phyloP scores from a whole-genome alignment of 2,113 vertebrate genomes.

The Odobenus rosmarus region DNA sequence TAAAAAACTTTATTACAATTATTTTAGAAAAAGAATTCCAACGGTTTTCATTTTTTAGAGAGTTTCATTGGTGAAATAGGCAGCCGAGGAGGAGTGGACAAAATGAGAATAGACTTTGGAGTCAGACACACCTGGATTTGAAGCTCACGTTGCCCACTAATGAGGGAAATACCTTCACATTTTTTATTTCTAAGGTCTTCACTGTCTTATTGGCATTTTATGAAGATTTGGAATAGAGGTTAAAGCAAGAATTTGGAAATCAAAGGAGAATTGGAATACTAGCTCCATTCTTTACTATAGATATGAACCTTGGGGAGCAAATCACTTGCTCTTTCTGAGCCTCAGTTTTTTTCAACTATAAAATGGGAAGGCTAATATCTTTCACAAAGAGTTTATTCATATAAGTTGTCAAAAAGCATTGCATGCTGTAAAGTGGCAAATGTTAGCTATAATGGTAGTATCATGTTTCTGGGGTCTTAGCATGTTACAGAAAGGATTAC shows the following conservation, averaged over 20 bases:
- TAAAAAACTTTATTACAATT: background rate
- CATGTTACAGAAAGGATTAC: background rate
- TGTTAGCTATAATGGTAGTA: background rate
- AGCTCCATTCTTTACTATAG: background rate
- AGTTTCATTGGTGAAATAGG: background rate
- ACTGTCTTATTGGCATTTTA: background rate
- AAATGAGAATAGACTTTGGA: background rate
- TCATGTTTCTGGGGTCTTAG: background rate
- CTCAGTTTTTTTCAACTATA: constrained; percentile 34
- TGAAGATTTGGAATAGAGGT: background rate
- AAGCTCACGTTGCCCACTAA: background rate
- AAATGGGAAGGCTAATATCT: background rate
- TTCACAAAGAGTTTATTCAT: constrained; percentile 17
- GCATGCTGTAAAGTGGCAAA: background rate
- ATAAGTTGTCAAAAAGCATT: background rate
- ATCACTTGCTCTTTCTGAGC: background rate
- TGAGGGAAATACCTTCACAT: background rate
- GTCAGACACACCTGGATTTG: background rate
- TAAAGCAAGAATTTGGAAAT: constrained; percentile 48
- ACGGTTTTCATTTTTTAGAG: background rate
- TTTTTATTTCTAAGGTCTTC: background rate
- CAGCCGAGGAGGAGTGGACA: background rate
- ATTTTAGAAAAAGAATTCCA: constrained; percentile 21
- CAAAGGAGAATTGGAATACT: constrained; percentile 4
- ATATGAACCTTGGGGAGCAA: background rate